Percentiles rank a stretch among this genome's conserved stretches.
These are phyloP conservation scores for Lepidurus couesii DNA, from an alignment of 1,140 invertebrate species.

Conservation along the genomic window DNA sequence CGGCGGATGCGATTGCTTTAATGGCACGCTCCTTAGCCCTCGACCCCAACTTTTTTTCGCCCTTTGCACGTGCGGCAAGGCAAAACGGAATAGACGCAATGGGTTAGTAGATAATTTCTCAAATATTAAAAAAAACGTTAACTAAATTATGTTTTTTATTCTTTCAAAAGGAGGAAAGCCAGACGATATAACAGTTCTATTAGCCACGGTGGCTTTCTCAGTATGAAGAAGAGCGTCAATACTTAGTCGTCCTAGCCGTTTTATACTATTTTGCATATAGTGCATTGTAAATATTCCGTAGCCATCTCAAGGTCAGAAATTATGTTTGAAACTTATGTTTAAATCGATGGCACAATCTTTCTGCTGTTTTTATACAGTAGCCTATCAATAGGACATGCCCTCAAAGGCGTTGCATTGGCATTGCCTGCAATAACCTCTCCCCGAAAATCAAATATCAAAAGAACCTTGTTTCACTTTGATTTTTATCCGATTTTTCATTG, in stretches of 20 bases:
- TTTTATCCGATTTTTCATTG: neutral
- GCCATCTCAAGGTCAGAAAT: conserved; percentile 5
- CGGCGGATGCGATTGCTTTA: conserved; percentile 89
- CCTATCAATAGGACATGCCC: neutral
- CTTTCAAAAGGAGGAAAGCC: conserved; percentile 77
- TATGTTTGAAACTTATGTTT: neutral
- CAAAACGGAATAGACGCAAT: conserved; percentile 87
- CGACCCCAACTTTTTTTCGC: conserved; percentile 89
- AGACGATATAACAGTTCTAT: conserved; percentile 93
- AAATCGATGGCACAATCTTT: neutral
- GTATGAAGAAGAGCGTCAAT: conserved; percentile 36
- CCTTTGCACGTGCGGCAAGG: conserved; percentile 85
- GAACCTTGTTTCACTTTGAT: neutral
- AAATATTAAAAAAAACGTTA: conserved; percentile 30
- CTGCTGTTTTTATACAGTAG: neutral
- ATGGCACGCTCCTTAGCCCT: conserved; percentile 89
- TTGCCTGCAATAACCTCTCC: neutral
- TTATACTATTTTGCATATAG: neutral
- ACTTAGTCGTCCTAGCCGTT: conserved; percentile 7
- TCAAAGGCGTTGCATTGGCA: too few relatives aligned
- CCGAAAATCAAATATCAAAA: neutral
- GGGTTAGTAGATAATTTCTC: conserved; percentile 54
- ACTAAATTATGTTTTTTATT: conserved; percentile 44
- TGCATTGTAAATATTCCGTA: conserved; percentile 7
- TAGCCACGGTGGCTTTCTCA: conserved; percentile 79